Evolutionary conservation across 2,888 invertebrate genomes (phyloP).

Genomic region (Lottia gigantea): DNA sequence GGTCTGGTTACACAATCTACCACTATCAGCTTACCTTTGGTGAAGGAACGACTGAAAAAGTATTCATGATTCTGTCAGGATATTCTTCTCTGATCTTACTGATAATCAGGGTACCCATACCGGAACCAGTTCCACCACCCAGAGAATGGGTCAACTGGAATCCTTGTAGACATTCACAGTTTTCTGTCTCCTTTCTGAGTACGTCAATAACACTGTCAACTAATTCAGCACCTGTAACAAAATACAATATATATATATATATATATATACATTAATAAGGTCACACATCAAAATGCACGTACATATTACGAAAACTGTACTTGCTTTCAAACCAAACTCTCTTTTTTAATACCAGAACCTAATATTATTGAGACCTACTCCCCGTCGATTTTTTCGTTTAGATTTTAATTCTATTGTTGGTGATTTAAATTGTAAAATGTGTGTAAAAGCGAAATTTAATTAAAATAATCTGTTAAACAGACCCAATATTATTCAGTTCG

Average conservation of each 20-base stretch:
- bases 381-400: no score
- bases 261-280: background rate
- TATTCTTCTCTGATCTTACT: slow-evolving; percentile 98
- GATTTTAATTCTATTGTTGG: no score
- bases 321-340: no score
- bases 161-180: slow-evolving; percentile 89
- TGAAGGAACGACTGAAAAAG: background rate
- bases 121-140: slow-evolving; percentile 89
- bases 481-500: no score
- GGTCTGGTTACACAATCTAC: no score
- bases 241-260: background rate
- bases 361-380: no score
- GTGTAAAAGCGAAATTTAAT: no score
- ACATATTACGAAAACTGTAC: no score
- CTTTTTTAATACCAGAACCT: no score
- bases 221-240: slow-evolving; percentile 67
- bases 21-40: background rate
- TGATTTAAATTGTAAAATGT: no score
- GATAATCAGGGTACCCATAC: slow-evolving; percentile 89
- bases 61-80: slow-evolving; percentile 92
- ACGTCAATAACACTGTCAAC: slow-evolving; percentile 74
- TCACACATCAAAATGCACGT: no score
- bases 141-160: slow-evolving; percentile 74
- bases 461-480: no score
- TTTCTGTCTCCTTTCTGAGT: slow-evolving; percentile 81